Conservation (phyloP, 2,888 invertebrate species). For the Boloria euphrosyne region DNA sequence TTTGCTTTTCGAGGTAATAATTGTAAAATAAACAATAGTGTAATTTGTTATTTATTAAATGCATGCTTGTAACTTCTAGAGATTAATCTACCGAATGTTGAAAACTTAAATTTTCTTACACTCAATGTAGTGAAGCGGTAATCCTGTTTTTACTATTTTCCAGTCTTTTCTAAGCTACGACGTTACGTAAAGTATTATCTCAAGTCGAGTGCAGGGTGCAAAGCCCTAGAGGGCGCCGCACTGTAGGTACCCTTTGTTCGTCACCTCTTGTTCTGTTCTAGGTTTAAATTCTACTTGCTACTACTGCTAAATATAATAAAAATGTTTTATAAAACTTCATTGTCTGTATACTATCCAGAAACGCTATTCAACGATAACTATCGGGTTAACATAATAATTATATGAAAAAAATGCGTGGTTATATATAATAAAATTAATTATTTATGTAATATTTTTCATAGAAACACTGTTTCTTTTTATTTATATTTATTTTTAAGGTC, state of each 20-base stretch:
- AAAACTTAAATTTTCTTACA: slow-evolving; percentile 11
- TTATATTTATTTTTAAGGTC: too few relatives aligned
- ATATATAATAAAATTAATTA: too few relatives aligned
- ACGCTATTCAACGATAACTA: background rate
- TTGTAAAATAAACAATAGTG: background rate
- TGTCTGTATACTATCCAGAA: background rate
- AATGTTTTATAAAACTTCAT: slow-evolving; percentile 15
- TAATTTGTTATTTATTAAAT: background rate
- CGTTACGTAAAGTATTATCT: slow-evolving; percentile 69
- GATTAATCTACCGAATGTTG: background rate
- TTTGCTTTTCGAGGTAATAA: background rate
- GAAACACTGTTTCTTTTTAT: too few relatives aligned
- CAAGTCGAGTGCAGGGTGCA: slow-evolving; percentile 62
- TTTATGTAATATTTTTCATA: too few relatives aligned
- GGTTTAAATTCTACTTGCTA: slow-evolving; percentile 30
- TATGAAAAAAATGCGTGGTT: too few relatives aligned
- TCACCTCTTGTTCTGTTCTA: slow-evolving; percentile 38
- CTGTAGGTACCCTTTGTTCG: slow-evolving; percentile 68
- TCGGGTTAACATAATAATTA: too few relatives aligned
- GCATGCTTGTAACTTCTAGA: background rate
- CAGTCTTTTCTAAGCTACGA: slow-evolving; percentile 55
- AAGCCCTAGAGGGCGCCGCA: slow-evolving; percentile 63
- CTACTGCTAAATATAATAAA: slow-evolving; percentile 25
- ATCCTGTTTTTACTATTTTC: slow-evolving; percentile 53
- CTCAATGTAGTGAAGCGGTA: slow-evolving; percentile 35